These are phyloP conservation scores for Lates japonicus DNA, from an alignment of 2,797 vertebrate genomes.

Conservation along the genomic window DNA sequence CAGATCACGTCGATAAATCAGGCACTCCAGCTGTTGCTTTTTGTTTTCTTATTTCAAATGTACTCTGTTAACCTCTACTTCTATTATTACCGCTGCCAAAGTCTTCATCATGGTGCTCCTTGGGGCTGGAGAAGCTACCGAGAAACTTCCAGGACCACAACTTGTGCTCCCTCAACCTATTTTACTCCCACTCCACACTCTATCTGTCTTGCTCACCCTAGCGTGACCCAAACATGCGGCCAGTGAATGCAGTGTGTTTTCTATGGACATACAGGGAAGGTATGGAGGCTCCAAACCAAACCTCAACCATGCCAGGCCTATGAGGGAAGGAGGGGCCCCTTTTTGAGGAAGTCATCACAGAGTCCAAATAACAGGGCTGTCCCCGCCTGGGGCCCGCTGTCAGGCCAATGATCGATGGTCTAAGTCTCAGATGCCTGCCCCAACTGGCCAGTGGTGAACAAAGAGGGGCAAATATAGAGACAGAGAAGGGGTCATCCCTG, in stretches of 20 bases:
- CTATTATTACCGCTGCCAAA: slow-evolving; percentile 57
- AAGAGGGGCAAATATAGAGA: slow-evolving; percentile 85
- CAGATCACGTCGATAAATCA: slow-evolving; percentile 58
- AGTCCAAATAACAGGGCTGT: slow-evolving; percentile 85
- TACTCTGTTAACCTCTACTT: slow-evolving; percentile 46
- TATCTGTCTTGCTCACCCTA: slow-evolving; percentile 82
- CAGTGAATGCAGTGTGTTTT: slow-evolving; percentile 76
- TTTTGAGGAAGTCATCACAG: slow-evolving; percentile 84
- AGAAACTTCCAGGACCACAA: slow-evolving; percentile 64
- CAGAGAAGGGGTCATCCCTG: slow-evolving; percentile 80
- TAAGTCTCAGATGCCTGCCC: slow-evolving; percentile 75
- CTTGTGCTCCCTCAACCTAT: slow-evolving; percentile 56
- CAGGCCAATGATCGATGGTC: slow-evolving; percentile 84
- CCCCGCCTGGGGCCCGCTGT: slow-evolving; percentile 83
- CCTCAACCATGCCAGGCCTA: slow-evolving; percentile 82
- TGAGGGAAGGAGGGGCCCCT: slow-evolving; percentile 78
- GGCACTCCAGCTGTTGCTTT: slow-evolving; percentile 52
- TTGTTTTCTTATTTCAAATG: slow-evolving; percentile 59
- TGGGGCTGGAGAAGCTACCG: slow-evolving; percentile 53
- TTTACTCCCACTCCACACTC: slow-evolving; percentile 73
- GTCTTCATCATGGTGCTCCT: slow-evolving; percentile 49
- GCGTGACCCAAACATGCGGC: slow-evolving; percentile 79
- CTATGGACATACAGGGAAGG: slow-evolving; percentile 76
- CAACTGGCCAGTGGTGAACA: slow-evolving; percentile 81
- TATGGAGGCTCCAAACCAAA: slow-evolving; percentile 83